Evolutionary conservation across 1,140 invertebrate species (phyloP), one percentile per base, ranked within the genome.

Genomic region (Drosophila ambigua): DNA sequence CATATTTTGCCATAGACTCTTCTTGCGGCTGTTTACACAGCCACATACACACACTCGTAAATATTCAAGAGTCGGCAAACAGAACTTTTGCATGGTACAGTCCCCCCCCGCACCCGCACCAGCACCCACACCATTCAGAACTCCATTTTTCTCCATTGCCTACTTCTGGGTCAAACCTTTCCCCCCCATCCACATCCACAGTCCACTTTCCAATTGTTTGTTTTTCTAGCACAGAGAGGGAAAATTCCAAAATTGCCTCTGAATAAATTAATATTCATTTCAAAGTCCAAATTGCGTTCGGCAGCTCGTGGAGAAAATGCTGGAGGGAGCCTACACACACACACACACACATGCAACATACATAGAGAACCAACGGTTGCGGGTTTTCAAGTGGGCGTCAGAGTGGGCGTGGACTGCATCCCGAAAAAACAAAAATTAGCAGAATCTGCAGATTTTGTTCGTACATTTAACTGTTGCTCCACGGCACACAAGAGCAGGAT

Each of bases 201-300:
- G n/a, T 43, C 26, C 35, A 6, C 15, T n/a, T 39, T 28, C 45
- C 41, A 41, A 59, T 62, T 35, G 58, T 66, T 58, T 67, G 46
- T 43, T 66, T 44, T 39, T 59, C 26, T 55, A 53, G 35, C 41
- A 41, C 28, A n/a, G 15, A 8, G 23, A 26, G 7, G 39, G 41
- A 44, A 73, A 51, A 73, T 73, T 73, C 60, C 35, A 39, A 82
- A 82, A 83, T 82, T 82, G 74, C 57, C 75, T 79, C 57, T 82
- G 79, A 69, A 82, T 83, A 83, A 78, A 83, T 83, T 82, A 78
- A 82, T 78, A 82, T 83, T 79, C 65, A 83, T 82, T 82, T 49
- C 60, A 75, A 64, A 78, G 83, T 82, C 41, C 41, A 78, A 64
- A 78, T 81, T 72, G 72, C 72, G 67, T 79, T 63, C 8, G 41